Evolutionary conservation across 1,140 invertebrate genomes (phyloP), one percentile per base, ranked within the genome.

Genomic region (Maconellicoccus hirsutus): DNA sequence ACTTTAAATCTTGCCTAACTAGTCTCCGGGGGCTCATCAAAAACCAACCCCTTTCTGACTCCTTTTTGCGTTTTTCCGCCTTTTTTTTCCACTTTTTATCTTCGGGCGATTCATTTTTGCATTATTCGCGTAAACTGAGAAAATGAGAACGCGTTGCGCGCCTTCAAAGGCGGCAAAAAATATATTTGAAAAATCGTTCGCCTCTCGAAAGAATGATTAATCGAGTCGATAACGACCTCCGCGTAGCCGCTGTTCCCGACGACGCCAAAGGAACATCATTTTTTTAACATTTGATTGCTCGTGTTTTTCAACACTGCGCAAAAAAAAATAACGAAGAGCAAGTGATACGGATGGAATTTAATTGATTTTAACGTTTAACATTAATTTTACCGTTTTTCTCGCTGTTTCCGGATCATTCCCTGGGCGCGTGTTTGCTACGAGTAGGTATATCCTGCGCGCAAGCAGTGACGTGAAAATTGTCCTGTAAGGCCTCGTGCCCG

Each of bases 261-360:
- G 42, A 3, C 12, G 4, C 4, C 29, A 19, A 52, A 52, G 42
- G 42, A 52, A 52, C 42, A 52, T 16, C 29, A 52, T 52, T 52
- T 52, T 52, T 52, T 52, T 52, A 52, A 52, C 42, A 52, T 52
- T 52, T 52, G 42, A 52, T 52, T 52, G 42, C 42, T 52, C 42
- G 42, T 52, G 42, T 52, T 38, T 14, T 52, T 33, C 29, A 33
- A 33, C 29, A 33, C 4, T 33, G 12, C 29, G 12, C 29, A 33
- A 12, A 33, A 33, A 33, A 33, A 33, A 33, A 33, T 8, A 19
- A 4, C 12, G 6, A 8, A 52, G n/a, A 52, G 6, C n/a, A 16
- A 52, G n/a, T 52, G 42, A 52, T 52, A 52, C 42, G 42, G 42
- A 52, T 52, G 16, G 42, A 52, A 52, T 52, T 52, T 52, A 52